Percentiles rank a stretch among this genome's conserved stretches.
Conservation (phyloP, 2,797 vertebrate species). For the Bucorvus abyssinicus region DNA sequence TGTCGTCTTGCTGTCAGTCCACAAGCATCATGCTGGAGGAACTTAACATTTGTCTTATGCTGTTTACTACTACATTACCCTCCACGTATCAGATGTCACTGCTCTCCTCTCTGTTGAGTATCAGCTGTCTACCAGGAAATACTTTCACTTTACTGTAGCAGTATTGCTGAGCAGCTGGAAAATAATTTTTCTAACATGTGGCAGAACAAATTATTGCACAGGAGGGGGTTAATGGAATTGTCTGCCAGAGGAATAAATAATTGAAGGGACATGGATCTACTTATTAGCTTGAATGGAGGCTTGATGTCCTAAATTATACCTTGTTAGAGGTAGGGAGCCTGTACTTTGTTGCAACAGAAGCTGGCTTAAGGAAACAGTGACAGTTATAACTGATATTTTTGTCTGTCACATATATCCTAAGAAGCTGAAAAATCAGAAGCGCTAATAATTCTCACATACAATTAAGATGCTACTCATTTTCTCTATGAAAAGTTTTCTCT, state of each 20-base stretch:
- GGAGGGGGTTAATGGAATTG: slow-evolving; percentile 72
- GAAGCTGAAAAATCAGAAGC: background rate
- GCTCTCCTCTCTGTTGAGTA: slow-evolving; percentile 48
- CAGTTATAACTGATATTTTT: slow-evolving; percentile 21
- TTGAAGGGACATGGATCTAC: slow-evolving; percentile 58
- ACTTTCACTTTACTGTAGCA: slow-evolving; percentile 36
- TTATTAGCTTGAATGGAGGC: slow-evolving; percentile 64
- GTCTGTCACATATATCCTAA: background rate
- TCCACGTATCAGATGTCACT: background rate
- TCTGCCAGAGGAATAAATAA: slow-evolving; percentile 72
- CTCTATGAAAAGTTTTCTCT: background rate
- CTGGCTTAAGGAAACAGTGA: slow-evolving; percentile 15
- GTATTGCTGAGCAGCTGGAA: slow-evolving; percentile 64
- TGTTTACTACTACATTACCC: slow-evolving; percentile 31
- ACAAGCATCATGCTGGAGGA: background rate
- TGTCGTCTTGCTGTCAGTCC: background rate
- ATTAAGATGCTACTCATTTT: background rate
- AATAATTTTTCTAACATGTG: slow-evolving; percentile 67
- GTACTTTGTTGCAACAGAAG: slow-evolving; percentile 28
- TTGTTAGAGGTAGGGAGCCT: slow-evolving; percentile 60
- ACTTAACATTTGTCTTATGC: slow-evolving; percentile 20
- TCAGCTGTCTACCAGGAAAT: slow-evolving; percentile 47
- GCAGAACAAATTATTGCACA: slow-evolving; percentile 73
- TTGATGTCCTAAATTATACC: slow-evolving; percentile 71
- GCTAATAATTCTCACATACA: background rate